Conservation (phyloP, 2,113 vertebrate species). For the Oxygymnocypris stewartii region DNA sequence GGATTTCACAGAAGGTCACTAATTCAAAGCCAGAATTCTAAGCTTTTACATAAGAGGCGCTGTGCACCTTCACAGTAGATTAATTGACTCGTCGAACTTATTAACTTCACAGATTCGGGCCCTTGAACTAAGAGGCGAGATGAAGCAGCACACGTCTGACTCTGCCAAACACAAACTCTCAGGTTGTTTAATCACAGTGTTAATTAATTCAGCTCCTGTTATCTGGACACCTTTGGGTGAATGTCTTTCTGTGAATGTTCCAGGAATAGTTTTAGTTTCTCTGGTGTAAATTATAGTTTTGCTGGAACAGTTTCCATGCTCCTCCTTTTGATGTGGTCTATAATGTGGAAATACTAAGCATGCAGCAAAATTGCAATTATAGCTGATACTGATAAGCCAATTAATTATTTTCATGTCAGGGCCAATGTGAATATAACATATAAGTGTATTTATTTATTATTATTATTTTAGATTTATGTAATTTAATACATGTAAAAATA, state of each 20-base stretch:
- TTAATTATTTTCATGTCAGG: neutral
- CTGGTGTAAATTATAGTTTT: neutral
- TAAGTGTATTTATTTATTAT: too few relatives aligned
- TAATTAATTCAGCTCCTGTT: conserved; percentile 19
- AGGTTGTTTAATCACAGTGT: conserved; percentile 1
- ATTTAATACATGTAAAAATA: too few relatives aligned
- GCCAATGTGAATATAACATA: neutral
- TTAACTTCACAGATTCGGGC: conserved; percentile 21
- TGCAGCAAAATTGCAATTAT: neutral
- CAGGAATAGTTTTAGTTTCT: neutral
- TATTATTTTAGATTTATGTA: too few relatives aligned
- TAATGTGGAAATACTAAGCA: neutral
- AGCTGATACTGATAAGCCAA: neutral
- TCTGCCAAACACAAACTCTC: conserved; percentile 25
- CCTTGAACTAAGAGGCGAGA: conserved; percentile 13
- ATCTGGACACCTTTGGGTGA: neutral
- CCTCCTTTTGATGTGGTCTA: neutral
- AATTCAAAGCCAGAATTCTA: conserved; percentile 17
- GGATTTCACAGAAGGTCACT: conserved; percentile 5
- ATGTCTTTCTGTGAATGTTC: neutral
- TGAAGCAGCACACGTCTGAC: neutral
- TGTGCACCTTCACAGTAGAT: conserved; percentile 26
- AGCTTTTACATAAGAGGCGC: conserved; percentile 1
- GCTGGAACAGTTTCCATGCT: neutral
- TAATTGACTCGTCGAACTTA: conserved; percentile 32